Percentiles rank a stretch among this genome's conserved stretches.
These are phyloP conservation scores for Abramis brama DNA, from an alignment of 2,113 vertebrate genomes.

Conservation along the genomic window DNA sequence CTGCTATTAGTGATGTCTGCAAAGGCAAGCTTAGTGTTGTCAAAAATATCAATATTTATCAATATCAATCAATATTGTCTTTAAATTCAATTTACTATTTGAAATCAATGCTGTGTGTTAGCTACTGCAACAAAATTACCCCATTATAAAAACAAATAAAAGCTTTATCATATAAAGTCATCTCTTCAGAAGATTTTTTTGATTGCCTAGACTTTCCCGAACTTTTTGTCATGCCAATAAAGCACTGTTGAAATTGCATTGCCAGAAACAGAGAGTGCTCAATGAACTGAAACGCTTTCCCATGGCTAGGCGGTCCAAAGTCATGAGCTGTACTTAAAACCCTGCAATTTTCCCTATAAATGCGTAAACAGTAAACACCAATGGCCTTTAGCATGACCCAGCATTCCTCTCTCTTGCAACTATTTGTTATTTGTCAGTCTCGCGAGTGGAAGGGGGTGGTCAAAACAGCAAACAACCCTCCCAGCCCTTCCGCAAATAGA, in stretches of 20 bases:
- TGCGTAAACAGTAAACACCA: conserved; percentile 28
- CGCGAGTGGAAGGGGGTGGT: conserved; percentile 8
- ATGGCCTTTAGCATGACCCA: conserved; percentile 34
- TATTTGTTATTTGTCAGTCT: conserved; percentile 39
- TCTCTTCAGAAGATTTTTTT: too few species aligned
- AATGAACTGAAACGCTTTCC: conserved; percentile 26
- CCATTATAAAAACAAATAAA: too few species aligned
- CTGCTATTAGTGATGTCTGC: not conserved
- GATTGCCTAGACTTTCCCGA: not conserved
- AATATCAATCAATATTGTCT: too few species aligned
- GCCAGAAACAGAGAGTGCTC: not conserved
- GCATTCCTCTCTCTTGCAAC: conserved; percentile 24
- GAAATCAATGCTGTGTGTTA: too few species aligned
- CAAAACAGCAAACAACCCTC: conserved; percentile 26
- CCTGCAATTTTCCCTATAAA: conserved; percentile 37
- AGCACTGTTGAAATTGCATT: not conserved
- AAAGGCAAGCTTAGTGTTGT: not conserved
- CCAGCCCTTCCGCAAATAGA: conserved; percentile 10
- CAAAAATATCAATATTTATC: too few species aligned
- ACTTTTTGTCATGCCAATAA: conserved; percentile 22
- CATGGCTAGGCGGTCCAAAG: conserved; percentile 24
- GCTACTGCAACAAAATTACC: too few species aligned
- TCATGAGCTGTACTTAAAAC: conserved; percentile 36
- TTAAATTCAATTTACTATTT: too few species aligned
- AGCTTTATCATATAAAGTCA: too few species aligned